Percentiles rank a stretch among this genome's conserved stretches.
phyloP scores from a whole-genome alignment of 2,888 invertebrate genomes.

The Amorpha juglandis region DNA sequence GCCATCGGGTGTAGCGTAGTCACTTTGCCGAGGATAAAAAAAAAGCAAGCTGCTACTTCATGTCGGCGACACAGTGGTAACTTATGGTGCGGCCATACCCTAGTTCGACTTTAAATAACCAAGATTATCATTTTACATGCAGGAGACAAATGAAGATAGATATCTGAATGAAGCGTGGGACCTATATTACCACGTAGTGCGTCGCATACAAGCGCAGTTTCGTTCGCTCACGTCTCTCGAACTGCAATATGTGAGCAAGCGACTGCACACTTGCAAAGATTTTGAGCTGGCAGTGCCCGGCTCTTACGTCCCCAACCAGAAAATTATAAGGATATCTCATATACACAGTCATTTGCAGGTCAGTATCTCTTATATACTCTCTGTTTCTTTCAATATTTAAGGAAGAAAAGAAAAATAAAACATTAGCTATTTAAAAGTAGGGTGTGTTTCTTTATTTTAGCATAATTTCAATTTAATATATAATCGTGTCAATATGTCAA shows the following conservation, averaged over 20 bases:
- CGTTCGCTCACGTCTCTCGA: slow-evolving; percentile 95
- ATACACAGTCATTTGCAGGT: slow-evolving; percentile 96
- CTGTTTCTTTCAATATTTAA: too few species aligned
- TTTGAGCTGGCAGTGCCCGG: slow-evolving; percentile 98
- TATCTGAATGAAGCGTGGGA: slow-evolving; percentile 99
- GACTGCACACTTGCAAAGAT: slow-evolving; percentile 93
- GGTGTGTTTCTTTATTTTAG: too few species aligned
- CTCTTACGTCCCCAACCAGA: slow-evolving; percentile 97
- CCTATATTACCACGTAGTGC: slow-evolving; percentile 98
- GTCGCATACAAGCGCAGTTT: slow-evolving; percentile 95
- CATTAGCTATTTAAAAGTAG: too few species aligned
- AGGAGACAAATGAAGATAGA: slow-evolving; percentile 92
- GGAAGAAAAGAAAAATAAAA: too few species aligned
- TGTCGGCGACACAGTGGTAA: too few species aligned
- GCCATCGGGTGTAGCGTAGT: too few species aligned
- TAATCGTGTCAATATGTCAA: too few species aligned
- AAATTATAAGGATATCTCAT: slow-evolving; percentile 92
- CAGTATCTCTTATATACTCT: background rate
- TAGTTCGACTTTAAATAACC: too few species aligned
- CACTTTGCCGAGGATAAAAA: too few species aligned
- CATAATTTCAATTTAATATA: too few species aligned
- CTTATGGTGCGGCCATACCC: too few species aligned
- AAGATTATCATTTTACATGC: slow-evolving; percentile 40
- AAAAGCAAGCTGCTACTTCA: too few species aligned
- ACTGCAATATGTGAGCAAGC: slow-evolving; percentile 97